Percentiles rank a stretch among this genome's conserved stretches.
Evolutionary conservation across 2,888 invertebrate genomes (phyloP).

Genomic region (Eristalinus aeneus): DNA sequence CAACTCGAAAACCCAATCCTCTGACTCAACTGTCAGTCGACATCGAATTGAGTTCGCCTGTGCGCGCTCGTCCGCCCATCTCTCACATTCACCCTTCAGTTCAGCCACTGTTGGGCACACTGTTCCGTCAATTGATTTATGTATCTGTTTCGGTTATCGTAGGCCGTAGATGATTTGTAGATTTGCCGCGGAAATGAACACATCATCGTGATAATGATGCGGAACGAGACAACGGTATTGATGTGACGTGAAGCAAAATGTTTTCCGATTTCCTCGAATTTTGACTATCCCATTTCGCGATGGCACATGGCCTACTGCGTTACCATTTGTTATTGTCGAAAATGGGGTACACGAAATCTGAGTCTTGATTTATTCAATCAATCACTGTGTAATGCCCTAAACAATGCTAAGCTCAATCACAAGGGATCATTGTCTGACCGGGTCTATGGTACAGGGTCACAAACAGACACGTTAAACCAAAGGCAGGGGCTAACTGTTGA

Average conservation of each 20-base stretch:
- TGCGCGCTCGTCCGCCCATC: not conserved
- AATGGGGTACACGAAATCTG: slow-evolving; percentile 4
- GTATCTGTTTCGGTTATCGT: not conserved
- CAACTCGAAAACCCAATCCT: slow-evolving; percentile 30
- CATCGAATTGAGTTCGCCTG: not conserved
- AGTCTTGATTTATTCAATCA: slow-evolving; percentile 27
- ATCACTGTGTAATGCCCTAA: slow-evolving; percentile 16
- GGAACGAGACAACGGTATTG: slow-evolving; percentile 30
- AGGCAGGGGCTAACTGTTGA: not conserved
- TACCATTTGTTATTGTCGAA: slow-evolving; percentile 15
- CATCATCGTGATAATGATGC: slow-evolving; percentile 31
- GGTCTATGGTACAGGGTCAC: slow-evolving; percentile 7
- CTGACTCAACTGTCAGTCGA: slow-evolving; percentile 34
- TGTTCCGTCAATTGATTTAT: slow-evolving; percentile 25
- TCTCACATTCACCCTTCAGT: not conserved
- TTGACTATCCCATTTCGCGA: not conserved
- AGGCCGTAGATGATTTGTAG: slow-evolving; percentile 2
- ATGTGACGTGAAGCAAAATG: slow-evolving; percentile 17
- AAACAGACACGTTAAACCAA: not conserved
- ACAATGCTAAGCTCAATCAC: not conserved
- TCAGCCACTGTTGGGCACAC: slow-evolving; percentile 11
- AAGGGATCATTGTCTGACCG: not conserved
- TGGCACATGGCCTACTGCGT: not conserved
- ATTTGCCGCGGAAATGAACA: slow-evolving; percentile 47
- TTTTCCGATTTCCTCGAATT: not conserved